Conservation (phyloP, 2,888 invertebrate genomes). For the Hirtodrosophila cameraria region DNA sequence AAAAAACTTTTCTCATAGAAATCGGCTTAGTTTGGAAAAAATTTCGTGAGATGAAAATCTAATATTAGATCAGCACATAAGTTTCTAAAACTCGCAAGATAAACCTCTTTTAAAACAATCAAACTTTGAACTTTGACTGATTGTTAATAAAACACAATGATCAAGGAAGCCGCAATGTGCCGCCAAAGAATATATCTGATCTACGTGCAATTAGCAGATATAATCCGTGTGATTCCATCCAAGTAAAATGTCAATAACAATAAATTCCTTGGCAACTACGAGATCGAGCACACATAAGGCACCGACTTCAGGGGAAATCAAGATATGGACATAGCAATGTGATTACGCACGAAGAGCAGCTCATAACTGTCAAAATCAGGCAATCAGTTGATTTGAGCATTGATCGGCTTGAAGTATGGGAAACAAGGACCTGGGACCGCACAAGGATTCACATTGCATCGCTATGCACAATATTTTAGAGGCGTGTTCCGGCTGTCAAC, state of each 20-base stretch:
- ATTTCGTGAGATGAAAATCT: too few relatives aligned
- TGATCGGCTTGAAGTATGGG: constrained; percentile 26
- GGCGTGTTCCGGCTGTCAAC: constrained; percentile 84
- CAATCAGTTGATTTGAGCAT: constrained; percentile 70
- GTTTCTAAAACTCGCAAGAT: background rate
- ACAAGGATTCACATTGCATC: constrained; percentile 57
- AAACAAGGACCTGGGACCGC: constrained; percentile 52
- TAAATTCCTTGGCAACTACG: constrained; percentile 63
- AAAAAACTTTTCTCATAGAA: too few relatives aligned
- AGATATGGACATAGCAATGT: constrained; percentile 52
- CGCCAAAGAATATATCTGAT: constrained; percentile 40
- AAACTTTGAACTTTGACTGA: constrained; percentile 18
- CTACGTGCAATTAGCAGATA: constrained; percentile 65
- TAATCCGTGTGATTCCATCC: constrained; percentile 77
- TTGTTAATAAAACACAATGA: constrained; percentile 28
- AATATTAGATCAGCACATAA: too few relatives aligned
- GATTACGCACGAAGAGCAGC: constrained; percentile 54
- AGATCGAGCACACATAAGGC: constrained; percentile 4
- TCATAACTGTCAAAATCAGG: constrained; percentile 72
- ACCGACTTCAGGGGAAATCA: constrained; percentile 43
- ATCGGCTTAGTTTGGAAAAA: too few relatives aligned
- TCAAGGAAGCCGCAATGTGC: constrained; percentile 44
- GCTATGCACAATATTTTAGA: constrained; percentile 80
- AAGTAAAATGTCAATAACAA: constrained; percentile 75
- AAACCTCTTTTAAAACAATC: background rate